phyloP scores from a whole-genome alignment of 2,888 invertebrate genomes.

The Lathronympha strigana region DNA sequence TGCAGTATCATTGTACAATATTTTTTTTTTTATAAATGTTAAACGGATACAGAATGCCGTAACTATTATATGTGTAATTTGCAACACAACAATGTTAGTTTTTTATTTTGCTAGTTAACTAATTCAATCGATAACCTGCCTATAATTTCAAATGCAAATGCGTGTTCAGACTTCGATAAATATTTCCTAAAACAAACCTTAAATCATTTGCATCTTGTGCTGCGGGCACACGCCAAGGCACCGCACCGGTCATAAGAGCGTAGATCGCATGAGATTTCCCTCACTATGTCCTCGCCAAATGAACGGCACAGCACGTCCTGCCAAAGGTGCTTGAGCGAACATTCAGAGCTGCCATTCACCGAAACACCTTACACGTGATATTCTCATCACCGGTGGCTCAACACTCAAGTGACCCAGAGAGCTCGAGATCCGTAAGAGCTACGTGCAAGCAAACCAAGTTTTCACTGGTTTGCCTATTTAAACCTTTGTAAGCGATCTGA shows the following conservation, averaged over 20 bases:
- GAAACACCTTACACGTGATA: conserved; percentile 20
- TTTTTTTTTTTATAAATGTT: too few relatives aligned
- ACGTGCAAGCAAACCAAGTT: not conserved
- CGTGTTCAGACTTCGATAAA: not conserved
- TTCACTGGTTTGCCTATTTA: not conserved
- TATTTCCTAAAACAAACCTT: not conserved
- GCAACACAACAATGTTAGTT: not conserved
- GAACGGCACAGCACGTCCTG: conserved; percentile 11
- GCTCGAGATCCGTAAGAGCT: not conserved
- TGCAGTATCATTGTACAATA: too few relatives aligned
- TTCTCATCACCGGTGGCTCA: not conserved
- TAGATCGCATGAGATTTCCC: not conserved
- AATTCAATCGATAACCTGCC: not conserved
- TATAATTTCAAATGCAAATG: not conserved
- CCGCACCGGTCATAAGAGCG: conserved; percentile 1
- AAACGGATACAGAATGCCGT: too few relatives aligned
- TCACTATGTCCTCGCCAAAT: conserved; percentile 1
- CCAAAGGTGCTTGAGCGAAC: conserved; percentile 28
- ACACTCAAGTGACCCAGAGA: not conserved
- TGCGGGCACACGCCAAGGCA: too few relatives aligned
- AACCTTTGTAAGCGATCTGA: not conserved
- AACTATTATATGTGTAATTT: too few relatives aligned
- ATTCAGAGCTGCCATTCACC: conserved; percentile 18
- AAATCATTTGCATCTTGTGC: not conserved
- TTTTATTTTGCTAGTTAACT: not conserved